Evolutionary conservation across 2,113 vertebrate species (phyloP).

Genomic region (Paracanthobrama guichenoti): DNA sequence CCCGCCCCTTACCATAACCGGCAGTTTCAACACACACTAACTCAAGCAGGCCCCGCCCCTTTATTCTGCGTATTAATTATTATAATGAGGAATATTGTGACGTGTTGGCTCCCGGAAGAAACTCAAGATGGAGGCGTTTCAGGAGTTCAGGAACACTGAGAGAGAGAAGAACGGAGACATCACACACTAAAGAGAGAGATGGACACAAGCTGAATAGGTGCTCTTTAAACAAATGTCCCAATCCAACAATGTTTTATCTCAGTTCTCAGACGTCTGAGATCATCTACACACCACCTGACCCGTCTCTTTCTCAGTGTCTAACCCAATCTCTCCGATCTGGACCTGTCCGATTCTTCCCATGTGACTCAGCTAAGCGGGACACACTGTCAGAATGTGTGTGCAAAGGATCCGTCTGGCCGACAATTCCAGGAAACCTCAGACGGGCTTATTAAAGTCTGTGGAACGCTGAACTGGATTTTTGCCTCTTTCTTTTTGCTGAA

Average conservation of each 20-base stretch:
- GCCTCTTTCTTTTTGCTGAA: constrained; percentile 14
- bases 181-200: no score
- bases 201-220: no score
- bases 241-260: constrained; percentile 2
- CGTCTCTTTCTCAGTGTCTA: constrained; percentile 23
- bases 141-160: no score
- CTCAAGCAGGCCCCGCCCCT: no score
- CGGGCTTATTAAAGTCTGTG: constrained; percentile 25
- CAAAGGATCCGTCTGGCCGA: constrained; percentile 57
- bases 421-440: constrained; percentile 50
- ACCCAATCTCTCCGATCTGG: constrained; percentile 9
- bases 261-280: constrained; percentile 5
- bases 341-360: constrained; percentile 56
- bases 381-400: constrained; percentile 52
- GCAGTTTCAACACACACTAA: no score
- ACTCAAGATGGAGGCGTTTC: no score
- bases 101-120: no score
- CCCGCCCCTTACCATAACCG: no score
- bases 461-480: constrained; percentile 25
- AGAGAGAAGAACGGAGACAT: no score
- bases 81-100: no score
- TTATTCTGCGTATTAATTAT: no score
- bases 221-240: background rate
- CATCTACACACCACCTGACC: constrained; percentile 29
- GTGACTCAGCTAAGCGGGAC: constrained; percentile 65